Evolutionary conservation across 2,797 vertebrate genomes (phyloP).

Genomic region (Macropus fuliginosus): DNA sequence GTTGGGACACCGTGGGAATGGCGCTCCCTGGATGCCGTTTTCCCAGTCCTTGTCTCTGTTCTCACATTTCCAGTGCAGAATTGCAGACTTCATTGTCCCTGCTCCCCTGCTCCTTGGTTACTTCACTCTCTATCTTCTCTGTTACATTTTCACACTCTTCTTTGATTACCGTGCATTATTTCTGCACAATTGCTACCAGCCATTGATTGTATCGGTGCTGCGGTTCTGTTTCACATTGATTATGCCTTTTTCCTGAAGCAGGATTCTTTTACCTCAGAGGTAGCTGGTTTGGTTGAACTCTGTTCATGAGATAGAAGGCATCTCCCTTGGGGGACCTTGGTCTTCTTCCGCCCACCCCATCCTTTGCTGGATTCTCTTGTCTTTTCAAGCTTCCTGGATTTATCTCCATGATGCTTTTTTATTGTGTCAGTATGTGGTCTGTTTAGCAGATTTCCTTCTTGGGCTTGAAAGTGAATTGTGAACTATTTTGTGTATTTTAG

Average conservation of each 20-base stretch:
- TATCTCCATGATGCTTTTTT: not conserved
- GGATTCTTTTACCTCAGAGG: not conserved
- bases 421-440: not conserved
- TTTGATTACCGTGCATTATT: conserved; percentile 66
- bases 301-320: not conserved
- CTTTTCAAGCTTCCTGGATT: not conserved
- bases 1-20: conserved; percentile 50
- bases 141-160: conserved; percentile 72
- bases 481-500: not conserved
- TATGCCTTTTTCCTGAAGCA: conserved; percentile 23
- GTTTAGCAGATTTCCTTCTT: conserved; percentile 7
- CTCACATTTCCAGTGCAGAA: not conserved
- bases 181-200: not conserved
- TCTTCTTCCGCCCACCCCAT: conserved; percentile 12
- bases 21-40: not conserved
- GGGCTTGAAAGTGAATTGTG: not conserved
- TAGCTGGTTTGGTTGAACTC: conserved; percentile 11
- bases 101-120: not conserved
- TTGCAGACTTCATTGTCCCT: conserved; percentile 25
- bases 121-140: conserved; percentile 45
- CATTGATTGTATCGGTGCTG: not conserved
- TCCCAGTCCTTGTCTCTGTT: conserved; percentile 25
- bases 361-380: not conserved
- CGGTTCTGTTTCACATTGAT: conserved; percentile 41
- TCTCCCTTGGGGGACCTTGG: not conserved